A percentile compares a stretch with the other conserved stretches of the same genome.
phyloP scores from a whole-genome alignment of 1,140 invertebrate species.

The Ephestia elutella region DNA sequence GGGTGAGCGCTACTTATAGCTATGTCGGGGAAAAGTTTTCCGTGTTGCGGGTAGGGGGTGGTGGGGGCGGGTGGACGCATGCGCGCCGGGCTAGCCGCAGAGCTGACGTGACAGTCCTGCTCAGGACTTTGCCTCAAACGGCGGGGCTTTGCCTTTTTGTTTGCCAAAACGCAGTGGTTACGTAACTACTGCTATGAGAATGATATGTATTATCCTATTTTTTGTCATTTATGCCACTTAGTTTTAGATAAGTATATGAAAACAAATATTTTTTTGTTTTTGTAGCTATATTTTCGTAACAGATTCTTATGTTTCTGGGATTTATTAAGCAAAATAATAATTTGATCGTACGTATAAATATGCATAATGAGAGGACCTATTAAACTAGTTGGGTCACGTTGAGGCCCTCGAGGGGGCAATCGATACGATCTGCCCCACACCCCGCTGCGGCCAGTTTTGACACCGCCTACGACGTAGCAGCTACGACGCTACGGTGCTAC shows the following conservation, averaged over 20 bases:
- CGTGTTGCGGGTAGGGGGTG: slow-evolving; percentile 66
- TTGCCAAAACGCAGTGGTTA: slow-evolving; percentile 33
- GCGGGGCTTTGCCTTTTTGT: slow-evolving; percentile 24
- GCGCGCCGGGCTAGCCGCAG: slow-evolving; percentile 48
- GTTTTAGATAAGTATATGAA: neutral
- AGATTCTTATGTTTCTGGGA: neutral
- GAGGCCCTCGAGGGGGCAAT: slow-evolving; percentile 38
- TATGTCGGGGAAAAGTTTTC: slow-evolving; percentile 73
- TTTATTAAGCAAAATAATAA: neutral
- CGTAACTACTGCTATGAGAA: slow-evolving; percentile 28
- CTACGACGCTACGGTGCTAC: slow-evolving; percentile 14
- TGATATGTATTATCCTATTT: neutral
- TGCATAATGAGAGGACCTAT: slow-evolving; percentile 15
- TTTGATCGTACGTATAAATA: neutral
- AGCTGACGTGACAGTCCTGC: slow-evolving; percentile 60
- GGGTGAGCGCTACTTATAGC: slow-evolving; percentile 66
- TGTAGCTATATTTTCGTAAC: neutral
- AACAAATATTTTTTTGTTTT: neutral
- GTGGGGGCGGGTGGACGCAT: slow-evolving; percentile 54
- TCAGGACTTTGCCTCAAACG: slow-evolving; percentile 42
- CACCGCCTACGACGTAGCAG: slow-evolving; percentile 39
- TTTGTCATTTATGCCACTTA: neutral
- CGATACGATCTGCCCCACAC: slow-evolving; percentile 44
- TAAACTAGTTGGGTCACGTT: slow-evolving; percentile 35
- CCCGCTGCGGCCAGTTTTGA: slow-evolving; percentile 44